These are phyloP conservation scores for Ichneumoninae sp. DNA, from an alignment of 2,888 invertebrate species.

Conservation along the genomic window DNA sequence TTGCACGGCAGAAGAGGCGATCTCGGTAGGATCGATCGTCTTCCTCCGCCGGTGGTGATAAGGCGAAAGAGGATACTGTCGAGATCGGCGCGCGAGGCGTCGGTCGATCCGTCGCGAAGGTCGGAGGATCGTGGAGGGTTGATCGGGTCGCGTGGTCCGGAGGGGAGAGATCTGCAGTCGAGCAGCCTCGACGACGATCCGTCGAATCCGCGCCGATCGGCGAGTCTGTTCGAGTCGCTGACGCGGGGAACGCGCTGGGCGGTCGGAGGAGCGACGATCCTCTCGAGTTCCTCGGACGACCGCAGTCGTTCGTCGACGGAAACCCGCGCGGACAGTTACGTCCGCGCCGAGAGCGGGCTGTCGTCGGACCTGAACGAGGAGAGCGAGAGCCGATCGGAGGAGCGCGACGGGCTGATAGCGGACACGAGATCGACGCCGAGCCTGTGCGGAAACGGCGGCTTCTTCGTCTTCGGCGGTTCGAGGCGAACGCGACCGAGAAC, in stretches of 20 bases:
- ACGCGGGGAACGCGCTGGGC: constrained; percentile 47
- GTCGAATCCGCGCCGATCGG: constrained; percentile 6
- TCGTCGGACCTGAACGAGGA: constrained; percentile 79
- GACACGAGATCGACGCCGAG: constrained; percentile 72
- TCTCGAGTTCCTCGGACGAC: constrained; percentile 73
- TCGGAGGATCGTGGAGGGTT: constrained; percentile 52
- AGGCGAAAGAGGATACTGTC: constrained; percentile 78
- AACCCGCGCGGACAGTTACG: constrained; percentile 42
- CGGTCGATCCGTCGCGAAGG: constrained; percentile 65
- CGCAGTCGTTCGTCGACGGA: constrained; percentile 68
- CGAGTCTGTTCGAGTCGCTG: constrained; percentile 54
- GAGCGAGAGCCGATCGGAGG: constrained; percentile 78
- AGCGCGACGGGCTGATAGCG: constrained; percentile 78
- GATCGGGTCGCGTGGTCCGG: neutral
- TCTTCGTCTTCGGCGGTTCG: constrained; percentile 57
- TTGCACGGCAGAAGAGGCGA: constrained; percentile 50
- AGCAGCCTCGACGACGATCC: constrained; percentile 26
- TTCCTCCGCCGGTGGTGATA: constrained; percentile 81
- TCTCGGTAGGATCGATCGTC: constrained; percentile 70
- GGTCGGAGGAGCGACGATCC: constrained; percentile 30
- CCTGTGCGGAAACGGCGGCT: constrained; percentile 71
- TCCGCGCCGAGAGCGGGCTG: constrained; percentile 66
- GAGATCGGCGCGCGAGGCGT: constrained; percentile 67
- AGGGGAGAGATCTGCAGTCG: neutral
- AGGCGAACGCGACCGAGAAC: constrained; percentile 69